Evolutionary conservation across 2,888 invertebrate genomes (phyloP).

Genomic region (Stegophylla sp.): DNA sequence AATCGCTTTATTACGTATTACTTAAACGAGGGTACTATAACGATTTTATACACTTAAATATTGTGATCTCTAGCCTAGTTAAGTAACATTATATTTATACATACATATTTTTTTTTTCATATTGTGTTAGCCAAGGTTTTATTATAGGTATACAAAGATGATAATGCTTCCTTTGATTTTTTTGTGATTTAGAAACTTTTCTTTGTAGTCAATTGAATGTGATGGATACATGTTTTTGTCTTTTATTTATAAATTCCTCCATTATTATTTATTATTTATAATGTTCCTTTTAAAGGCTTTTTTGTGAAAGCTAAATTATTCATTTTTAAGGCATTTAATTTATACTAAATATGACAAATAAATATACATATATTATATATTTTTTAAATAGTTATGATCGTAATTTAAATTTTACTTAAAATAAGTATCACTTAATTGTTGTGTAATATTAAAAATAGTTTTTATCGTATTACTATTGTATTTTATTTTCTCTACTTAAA

Average conservation of each 20-base stretch:
- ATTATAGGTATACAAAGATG: neutral
- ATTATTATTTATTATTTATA: slow-evolving; percentile 29
- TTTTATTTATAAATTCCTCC: neutral
- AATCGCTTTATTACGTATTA: slow-evolving; percentile 44
- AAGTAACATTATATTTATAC: slow-evolving; percentile 7
- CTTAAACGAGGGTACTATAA: slow-evolving; percentile 46
- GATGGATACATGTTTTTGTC: slow-evolving; percentile 12
- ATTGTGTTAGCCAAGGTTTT: neutral
- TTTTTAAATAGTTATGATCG: slow-evolving; percentile 15
- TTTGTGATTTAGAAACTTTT: slow-evolving; percentile 20
- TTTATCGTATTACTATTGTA: neutral
- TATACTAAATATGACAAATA: too few species aligned
- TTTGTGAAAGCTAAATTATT: slow-evolving; percentile 37
- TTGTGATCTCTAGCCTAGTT: slow-evolving; percentile 54
- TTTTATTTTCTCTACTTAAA: neutral
- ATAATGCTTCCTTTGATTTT: slow-evolving; percentile 11
- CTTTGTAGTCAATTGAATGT: slow-evolving; percentile 13
- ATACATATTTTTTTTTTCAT: neutral
- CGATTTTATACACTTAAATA: slow-evolving; percentile 44
- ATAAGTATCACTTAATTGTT: slow-evolving; percentile 20
- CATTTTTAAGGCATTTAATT: slow-evolving; percentile 12
- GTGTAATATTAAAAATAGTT: slow-evolving; percentile 16
- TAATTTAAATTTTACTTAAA: neutral
- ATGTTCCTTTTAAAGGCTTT: slow-evolving; percentile 52
- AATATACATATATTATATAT: slow-evolving; percentile 12